Evolutionary conservation across 1,140 invertebrate species (phyloP), one percentile per base, ranked within the genome.

Genomic region (Paracyclopina nana): DNA sequence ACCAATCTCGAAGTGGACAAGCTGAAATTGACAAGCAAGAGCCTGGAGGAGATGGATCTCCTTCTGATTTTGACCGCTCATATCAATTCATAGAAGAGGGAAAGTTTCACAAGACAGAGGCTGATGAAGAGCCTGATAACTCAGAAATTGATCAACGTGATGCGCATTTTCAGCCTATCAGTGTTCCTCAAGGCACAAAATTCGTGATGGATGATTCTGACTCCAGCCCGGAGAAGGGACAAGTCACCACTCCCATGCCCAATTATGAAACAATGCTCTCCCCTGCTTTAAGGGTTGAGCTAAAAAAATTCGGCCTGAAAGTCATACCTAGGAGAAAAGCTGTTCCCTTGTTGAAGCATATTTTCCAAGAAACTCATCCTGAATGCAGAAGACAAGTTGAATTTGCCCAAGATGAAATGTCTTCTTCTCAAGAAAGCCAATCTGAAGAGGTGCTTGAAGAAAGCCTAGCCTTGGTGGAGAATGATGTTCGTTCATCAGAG

Each of bases 291-390:
- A 55, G 57, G 50, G 40, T 29, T n/a, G 58, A 58, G 26, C 45
- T 59, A 38, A 55, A 55, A 48, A 57, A 56, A 42, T 54, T 58
- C 49, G 58, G 58, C 12, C 52, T 59, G 0, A 57, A 55, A 51
- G 51, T 52, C 16, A 34, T 59, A 14, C 54, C 58, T 11, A 48
- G 56, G 12, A 54, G 50, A 30, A 58, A 59, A 49, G 58, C 58
- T 8, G 46, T 58, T 29, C 54, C 53, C 18, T 38, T 59, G 28
- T 30, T 59, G 8, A 53, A 53, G 6, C 55, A 58, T 45, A 54
- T 59, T 20, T 59, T 58, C 48, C 44, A 57, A 31, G 57, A 55
- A 51, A 59, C 58, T 18, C 55, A 57, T 56, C 57, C 53, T 1
- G 30, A 42, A n/a, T n/a, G n/a, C n/a, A n/a, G n/a, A n/a, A 4